Evolutionary conservation across 2,797 vertebrate species (phyloP).

Genomic region (Spea hammondii): DNA sequence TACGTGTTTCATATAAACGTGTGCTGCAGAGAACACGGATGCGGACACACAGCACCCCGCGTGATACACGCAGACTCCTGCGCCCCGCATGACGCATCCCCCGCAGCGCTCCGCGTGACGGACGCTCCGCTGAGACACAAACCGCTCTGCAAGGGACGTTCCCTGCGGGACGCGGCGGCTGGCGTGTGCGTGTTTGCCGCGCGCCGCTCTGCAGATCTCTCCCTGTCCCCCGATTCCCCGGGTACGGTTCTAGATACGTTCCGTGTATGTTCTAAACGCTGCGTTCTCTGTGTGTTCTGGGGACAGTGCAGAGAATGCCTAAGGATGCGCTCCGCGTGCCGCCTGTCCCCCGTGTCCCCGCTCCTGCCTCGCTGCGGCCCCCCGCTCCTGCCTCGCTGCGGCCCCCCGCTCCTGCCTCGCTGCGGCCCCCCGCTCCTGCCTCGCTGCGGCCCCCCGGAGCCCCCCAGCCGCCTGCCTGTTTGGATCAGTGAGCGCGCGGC

Average conservation of each 20-base stretch:
- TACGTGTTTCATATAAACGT: no score
- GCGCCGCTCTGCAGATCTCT: neutral
- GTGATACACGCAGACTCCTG: neutral
- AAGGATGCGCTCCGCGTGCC: no score
- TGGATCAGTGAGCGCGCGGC: slow-evolving; percentile 33
- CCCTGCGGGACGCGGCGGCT: neutral
- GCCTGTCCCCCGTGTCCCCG: neutral
- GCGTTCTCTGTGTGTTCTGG: no score
- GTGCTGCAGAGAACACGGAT: no score
- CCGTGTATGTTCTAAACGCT: neutral
- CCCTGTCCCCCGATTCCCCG: neutral
- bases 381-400: neutral
- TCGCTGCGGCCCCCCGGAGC: neutral
- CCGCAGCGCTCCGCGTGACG: no score
- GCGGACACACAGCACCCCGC: neutral
- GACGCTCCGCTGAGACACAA: neutral
- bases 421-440: neutral
- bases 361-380: no score
- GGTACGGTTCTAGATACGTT: neutral
- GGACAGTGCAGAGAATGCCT: no score
- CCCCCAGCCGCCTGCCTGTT: slow-evolving; percentile 5
- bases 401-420: neutral
- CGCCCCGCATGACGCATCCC: neutral
- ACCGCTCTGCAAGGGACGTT: neutral
- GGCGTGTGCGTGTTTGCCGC: neutral